Percentiles rank a stretch among this genome's conserved stretches.
Evolutionary conservation across 1,140 invertebrate species (phyloP).

Genomic region (Heliconius hermathena): DNA sequence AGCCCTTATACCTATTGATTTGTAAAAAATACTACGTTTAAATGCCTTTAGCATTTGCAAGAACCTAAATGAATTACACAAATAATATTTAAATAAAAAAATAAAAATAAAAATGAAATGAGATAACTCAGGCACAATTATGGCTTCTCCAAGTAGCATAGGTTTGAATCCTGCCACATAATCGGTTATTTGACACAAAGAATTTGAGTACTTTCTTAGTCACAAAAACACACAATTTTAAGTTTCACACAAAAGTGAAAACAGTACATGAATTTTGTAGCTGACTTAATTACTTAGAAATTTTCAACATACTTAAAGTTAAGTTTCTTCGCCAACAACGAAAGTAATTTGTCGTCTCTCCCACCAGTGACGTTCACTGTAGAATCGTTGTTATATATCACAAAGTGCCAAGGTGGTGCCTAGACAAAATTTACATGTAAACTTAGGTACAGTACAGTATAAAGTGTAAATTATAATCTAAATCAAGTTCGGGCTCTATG

Average conservation of each 20-base stretch:
- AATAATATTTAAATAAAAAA: no score
- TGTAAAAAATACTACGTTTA: no score
- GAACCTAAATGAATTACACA: no score
- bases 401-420: conserved; percentile 89
- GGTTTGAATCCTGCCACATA: neutral
- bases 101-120: no score
- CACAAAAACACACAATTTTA: neutral
- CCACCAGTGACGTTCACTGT: conserved; percentile 85
- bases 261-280: neutral
- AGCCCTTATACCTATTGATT: neutral
- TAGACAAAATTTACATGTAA: conserved; percentile 51
- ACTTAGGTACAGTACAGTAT: conserved; percentile 44
- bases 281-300: conserved; percentile 13
- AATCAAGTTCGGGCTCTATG: neutral
- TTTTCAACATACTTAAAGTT: conserved; percentile 83
- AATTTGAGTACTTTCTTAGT: neutral
- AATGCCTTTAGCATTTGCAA: neutral
- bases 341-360: conserved; percentile 85
- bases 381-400: conserved; percentile 83
- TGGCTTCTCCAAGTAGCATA: neutral
- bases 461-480: neutral
- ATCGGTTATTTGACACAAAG: no score
- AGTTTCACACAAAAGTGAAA: neutral
- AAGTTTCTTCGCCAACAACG: conserved; percentile 83
- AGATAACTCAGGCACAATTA: no score